Evolutionary conservation across 2,113 vertebrate genomes (phyloP).

Genomic region (Anser brachyrhynchus): DNA sequence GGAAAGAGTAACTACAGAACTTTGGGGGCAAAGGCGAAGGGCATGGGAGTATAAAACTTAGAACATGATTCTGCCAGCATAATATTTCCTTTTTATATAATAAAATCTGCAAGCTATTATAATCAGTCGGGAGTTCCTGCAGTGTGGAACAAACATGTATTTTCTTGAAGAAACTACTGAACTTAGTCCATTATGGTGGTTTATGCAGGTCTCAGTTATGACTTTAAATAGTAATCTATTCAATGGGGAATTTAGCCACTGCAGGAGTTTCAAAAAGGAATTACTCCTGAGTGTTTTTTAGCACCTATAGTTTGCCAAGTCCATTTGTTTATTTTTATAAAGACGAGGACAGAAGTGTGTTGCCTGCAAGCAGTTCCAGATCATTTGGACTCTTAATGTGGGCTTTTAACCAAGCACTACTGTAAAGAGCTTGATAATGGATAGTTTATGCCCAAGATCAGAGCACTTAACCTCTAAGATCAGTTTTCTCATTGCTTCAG

Average conservation of each 20-base stretch:
- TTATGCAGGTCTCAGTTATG: not conserved
- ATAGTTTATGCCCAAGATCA: slow-evolving; percentile 5
- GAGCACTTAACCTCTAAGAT: not conserved
- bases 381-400: not conserved
- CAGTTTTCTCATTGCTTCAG: not conserved
- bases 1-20: not conserved
- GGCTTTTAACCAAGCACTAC: not conserved
- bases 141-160: not conserved
- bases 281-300: not conserved
- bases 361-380: slow-evolving; percentile 17
- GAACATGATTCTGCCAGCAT: not conserved
- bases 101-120: not conserved
- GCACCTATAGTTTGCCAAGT: not conserved
- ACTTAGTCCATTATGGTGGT: not conserved
- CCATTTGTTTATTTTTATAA: not conserved
- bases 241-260: not conserved
- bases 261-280: not conserved
- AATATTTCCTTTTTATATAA: not conserved
- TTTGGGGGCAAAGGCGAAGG: not conserved
- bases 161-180: not conserved
- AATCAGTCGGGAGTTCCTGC: not conserved
- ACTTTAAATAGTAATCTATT: not conserved
- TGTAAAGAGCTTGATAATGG: not conserved
- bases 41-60: not conserved
- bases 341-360: not conserved